Conservation (phyloP, 2,888 invertebrate species). For the Drosophila dives region DNA sequence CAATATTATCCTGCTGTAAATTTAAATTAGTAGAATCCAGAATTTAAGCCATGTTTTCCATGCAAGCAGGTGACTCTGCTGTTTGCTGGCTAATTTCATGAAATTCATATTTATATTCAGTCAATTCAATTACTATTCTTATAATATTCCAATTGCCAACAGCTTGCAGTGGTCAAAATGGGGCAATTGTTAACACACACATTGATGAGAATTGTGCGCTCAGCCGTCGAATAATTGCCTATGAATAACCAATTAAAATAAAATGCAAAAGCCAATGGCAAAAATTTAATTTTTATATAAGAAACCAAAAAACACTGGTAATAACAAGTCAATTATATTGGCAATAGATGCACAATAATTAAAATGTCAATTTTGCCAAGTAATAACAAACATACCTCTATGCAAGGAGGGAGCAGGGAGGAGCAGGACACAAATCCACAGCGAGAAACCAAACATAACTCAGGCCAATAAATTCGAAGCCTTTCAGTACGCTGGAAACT, state of each 20-base stretch:
- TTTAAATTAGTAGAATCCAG: slow-evolving; percentile 21
- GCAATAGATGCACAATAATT: slow-evolving; percentile 35
- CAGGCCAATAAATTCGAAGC: slow-evolving; percentile 69
- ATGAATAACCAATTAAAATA: slow-evolving; percentile 70
- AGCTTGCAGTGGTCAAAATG: neutral
- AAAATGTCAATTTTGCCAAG: slow-evolving; percentile 42
- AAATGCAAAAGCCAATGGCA: slow-evolving; percentile 50
- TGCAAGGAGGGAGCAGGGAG: slow-evolving; percentile 4
- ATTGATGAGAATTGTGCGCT: slow-evolving; percentile 25
- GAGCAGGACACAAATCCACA: slow-evolving; percentile 36
- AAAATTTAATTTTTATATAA: slow-evolving; percentile 57
- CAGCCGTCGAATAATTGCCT: slow-evolving; percentile 40
- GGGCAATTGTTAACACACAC: slow-evolving; percentile 25
- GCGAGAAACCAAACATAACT: slow-evolving; percentile 59
- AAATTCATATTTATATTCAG: slow-evolving; percentile 29
- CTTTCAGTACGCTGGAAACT: slow-evolving; percentile 58
- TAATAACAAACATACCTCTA: slow-evolving; percentile 21
- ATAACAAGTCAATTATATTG: neutral
- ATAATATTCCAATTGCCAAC: slow-evolving; percentile 27
- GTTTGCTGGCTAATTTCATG: slow-evolving; percentile 21
- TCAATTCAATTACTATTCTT: slow-evolving; percentile 50
- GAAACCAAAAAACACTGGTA: neutral
- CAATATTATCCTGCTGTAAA: slow-evolving; percentile 11
- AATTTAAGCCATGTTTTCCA: neutral
- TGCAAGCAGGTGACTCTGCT: neutral